These are phyloP conservation scores for Odontomyia ornata DNA, from an alignment of 2,888 invertebrate genomes.

Conservation along the genomic window DNA sequence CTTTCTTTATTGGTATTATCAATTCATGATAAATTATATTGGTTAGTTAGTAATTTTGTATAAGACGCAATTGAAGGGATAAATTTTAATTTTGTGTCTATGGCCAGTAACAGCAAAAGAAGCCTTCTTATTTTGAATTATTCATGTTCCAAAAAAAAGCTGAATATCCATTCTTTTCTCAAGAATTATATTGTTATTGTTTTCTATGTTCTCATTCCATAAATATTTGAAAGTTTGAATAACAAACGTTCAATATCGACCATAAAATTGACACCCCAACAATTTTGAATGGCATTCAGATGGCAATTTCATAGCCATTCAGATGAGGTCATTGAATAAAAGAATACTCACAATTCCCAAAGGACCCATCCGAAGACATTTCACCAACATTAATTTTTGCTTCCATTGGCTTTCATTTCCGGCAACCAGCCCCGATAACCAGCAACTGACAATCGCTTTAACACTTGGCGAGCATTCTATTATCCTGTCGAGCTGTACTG, in stretches of 20 bases:
- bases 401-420: background rate
- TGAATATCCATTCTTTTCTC: background rate
- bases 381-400: conserved; percentile 15
- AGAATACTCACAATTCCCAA: conserved; percentile 3
- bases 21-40: too few species aligned
- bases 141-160: background rate
- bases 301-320: conserved; percentile 14
- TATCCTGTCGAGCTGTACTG: background rate
- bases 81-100: too few species aligned
- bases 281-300: conserved; percentile 12
- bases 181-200: conserved; percentile 8
- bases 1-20: too few species aligned
- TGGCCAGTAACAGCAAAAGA: background rate
- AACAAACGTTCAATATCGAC: background rate
- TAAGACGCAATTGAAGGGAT: too few species aligned
- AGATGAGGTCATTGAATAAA: conserved; percentile 5
- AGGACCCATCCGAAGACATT: conserved; percentile 25
- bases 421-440: background rate
- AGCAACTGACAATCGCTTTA: conserved; percentile 12
- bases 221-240: background rate
- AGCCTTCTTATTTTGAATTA: background rate
- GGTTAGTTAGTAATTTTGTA: too few species aligned
- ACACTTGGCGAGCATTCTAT: background rate
- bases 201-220: too few species aligned
- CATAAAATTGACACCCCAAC: background rate